A percentile compares a stretch with the other conserved stretches of the same genome.
Conservation (phyloP, 2,797 vertebrate species). For the Antennarius maculatus region DNA sequence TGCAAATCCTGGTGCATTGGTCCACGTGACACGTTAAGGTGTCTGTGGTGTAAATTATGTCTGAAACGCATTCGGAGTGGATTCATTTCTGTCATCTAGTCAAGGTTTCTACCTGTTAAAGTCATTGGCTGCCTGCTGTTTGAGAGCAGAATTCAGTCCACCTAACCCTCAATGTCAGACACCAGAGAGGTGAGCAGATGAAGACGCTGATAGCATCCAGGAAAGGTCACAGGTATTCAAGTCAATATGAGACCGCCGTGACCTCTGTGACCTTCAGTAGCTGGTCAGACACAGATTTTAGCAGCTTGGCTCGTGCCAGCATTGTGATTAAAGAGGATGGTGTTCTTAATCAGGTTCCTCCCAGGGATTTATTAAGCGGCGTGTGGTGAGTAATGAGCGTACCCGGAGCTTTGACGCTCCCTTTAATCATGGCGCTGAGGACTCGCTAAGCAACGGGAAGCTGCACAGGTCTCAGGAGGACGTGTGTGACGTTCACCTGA, state of each 20-base stretch:
- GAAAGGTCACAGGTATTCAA: constrained; percentile 46
- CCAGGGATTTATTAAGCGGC: constrained; percentile 82
- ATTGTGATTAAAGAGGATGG: constrained; percentile 64
- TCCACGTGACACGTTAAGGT: too few relatives aligned
- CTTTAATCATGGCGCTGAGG: constrained; percentile 80
- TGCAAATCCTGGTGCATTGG: too few relatives aligned
- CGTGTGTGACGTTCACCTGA: constrained; percentile 29
- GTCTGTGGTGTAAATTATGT: too few relatives aligned
- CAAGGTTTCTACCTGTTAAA: too few relatives aligned
- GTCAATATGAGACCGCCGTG: not conserved
- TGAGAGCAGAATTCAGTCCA: too few relatives aligned
- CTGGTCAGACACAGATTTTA: constrained; percentile 20
- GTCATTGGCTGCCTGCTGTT: too few relatives aligned
- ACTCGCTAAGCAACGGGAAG: constrained; percentile 84
- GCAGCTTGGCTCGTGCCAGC: constrained; percentile 40
- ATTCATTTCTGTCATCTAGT: too few relatives aligned
- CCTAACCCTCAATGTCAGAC: too few relatives aligned
- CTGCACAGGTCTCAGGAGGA: constrained; percentile 74
- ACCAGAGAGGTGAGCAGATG: constrained; percentile 26
- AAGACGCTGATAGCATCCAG: constrained; percentile 9
- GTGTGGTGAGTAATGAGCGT: constrained; percentile 79
- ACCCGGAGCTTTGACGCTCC: constrained; percentile 85
- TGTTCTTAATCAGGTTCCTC: constrained; percentile 79
- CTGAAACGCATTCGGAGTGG: too few relatives aligned
- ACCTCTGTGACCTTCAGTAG: constrained; percentile 4